Conservation (phyloP, 2,797 vertebrate genomes). For the Cossypha caffra region DNA sequence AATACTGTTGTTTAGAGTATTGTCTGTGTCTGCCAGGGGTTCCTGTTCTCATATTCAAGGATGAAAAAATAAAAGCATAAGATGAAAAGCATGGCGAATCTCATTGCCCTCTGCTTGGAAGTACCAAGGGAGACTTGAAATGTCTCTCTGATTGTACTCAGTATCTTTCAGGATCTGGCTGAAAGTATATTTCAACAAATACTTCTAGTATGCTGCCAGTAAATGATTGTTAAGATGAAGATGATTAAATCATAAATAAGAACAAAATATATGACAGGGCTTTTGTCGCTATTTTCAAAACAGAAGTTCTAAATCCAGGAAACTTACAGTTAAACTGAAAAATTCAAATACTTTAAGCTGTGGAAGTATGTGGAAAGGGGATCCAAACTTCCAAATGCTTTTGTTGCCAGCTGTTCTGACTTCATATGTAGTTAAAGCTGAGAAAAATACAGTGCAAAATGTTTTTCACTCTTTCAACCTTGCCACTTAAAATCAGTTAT, state of each 20-base stretch:
- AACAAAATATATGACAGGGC: neutral
- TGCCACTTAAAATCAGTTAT: neutral
- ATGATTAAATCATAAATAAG: neutral
- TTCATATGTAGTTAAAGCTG: neutral
- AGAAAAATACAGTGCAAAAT: neutral
- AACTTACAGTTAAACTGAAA: conserved; percentile 2
- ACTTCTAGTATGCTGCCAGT: neutral
- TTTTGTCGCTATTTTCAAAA: neutral
- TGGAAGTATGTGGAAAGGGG: conserved; percentile 9
- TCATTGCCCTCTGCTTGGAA: neutral
- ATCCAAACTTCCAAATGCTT: conserved; percentile 21
- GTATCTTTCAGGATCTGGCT: neutral
- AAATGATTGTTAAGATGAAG: neutral
- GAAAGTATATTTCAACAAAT: neutral
- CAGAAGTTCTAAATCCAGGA: neutral
- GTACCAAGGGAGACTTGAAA: neutral
- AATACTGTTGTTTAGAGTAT: neutral
- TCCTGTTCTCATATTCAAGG: neutral
- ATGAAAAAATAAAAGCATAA: neutral
- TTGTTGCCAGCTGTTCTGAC: conserved; percentile 10
- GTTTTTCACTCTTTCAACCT: neutral
- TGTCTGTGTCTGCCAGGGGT: neutral
- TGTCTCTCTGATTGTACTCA: neutral
- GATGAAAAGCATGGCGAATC: neutral
- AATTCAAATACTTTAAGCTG: neutral